A percentile compares a stretch with the other conserved stretches of the same genome.
Evolutionary conservation across 2,797 vertebrate genomes (phyloP).

Genomic region (Gastrophryne carolinensis): DNA sequence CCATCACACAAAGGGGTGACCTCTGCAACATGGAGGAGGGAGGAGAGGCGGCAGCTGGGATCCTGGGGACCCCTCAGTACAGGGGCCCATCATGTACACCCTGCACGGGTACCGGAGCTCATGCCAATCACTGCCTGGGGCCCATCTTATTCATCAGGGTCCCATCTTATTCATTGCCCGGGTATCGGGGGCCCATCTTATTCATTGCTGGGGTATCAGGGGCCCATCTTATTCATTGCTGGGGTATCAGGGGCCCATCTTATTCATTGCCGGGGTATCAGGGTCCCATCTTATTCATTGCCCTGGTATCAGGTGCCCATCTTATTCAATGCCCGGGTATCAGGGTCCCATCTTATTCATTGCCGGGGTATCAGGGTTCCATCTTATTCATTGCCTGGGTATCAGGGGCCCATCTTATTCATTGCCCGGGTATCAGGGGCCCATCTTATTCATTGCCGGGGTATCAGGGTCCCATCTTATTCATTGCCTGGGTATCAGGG

Average conservation of each 20-base stretch:
- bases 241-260: too few relatives aligned
- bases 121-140: too few relatives aligned
- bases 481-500: too few relatives aligned
- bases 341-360: neutral
- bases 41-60: neutral
- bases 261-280: neutral
- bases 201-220: too few relatives aligned
- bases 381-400: neutral
- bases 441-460: neutral
- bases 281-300: neutral
- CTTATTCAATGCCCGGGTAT: neutral
- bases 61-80: neutral
- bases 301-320: neutral
- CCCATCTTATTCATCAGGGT: too few relatives aligned
- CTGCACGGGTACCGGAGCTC: neutral
- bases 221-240: too few relatives aligned
- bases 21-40: too few relatives aligned
- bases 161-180: neutral
- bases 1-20: slow-evolving; percentile 27
- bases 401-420: too few relatives aligned
- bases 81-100: neutral
- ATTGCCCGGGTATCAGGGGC: too few relatives aligned
- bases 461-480: too few relatives aligned
- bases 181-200: neutral
- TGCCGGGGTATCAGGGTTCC: neutral